phyloP scores from a whole-genome alignment of 2,888 invertebrate genomes.

The Chymomyza amoena region DNA sequence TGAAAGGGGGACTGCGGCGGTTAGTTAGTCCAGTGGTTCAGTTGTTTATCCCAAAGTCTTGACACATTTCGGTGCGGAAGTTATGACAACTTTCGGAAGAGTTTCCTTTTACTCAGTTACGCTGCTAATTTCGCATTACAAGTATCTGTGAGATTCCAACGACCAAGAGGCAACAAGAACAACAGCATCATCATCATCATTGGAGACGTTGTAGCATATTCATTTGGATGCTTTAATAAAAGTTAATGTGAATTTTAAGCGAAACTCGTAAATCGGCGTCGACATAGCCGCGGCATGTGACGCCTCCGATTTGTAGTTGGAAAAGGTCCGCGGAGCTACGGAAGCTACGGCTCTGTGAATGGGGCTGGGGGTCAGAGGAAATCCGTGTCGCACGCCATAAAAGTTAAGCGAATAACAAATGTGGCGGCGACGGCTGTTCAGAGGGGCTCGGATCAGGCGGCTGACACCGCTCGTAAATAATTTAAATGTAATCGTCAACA shows the following conservation, averaged over 20 bases:
- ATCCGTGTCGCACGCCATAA: slow-evolving; percentile 64
- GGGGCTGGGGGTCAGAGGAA: slow-evolving; percentile 43
- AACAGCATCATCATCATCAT: background rate
- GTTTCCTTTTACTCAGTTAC: slow-evolving; percentile 39
- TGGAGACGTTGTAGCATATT: slow-evolving; percentile 34
- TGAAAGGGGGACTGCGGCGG: background rate
- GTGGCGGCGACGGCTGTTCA: slow-evolving; percentile 41
- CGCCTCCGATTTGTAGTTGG: slow-evolving; percentile 37
- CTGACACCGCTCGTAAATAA: slow-evolving; percentile 63
- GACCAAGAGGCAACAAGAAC: slow-evolving; percentile 4
- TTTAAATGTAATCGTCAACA: slow-evolving; percentile 73
- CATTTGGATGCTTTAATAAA: slow-evolving; percentile 63
- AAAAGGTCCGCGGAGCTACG: background rate
- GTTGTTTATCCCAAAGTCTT: background rate
- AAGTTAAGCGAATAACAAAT: slow-evolving; percentile 73
- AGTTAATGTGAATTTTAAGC: slow-evolving; percentile 65
- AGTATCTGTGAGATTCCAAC: slow-evolving; percentile 51
- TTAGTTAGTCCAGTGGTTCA: background rate
- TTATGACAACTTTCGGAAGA: slow-evolving; percentile 25
- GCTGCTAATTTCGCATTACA: slow-evolving; percentile 58
- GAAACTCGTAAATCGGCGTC: slow-evolving; percentile 57
- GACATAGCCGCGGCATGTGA: slow-evolving; percentile 45
- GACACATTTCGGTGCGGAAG: background rate
- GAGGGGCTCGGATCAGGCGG: background rate
- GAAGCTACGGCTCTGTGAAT: slow-evolving; percentile 9